These are phyloP conservation scores for Siderastrea radians DNA, from an alignment of 92 coral and sea anemone genomes.

Conservation along the genomic window DNA sequence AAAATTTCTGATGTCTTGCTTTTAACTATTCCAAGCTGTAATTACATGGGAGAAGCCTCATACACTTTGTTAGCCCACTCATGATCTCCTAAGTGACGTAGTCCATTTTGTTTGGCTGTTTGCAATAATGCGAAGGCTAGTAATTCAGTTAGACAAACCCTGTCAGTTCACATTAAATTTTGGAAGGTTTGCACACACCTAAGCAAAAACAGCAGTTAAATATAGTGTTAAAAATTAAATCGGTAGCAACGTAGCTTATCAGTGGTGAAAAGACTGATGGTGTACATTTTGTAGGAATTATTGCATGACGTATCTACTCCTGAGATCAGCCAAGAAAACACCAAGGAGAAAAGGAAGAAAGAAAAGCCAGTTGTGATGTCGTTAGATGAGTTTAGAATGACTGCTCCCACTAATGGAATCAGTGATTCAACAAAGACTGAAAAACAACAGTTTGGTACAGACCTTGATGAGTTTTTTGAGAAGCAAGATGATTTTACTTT, in stretches of 20 bases:
- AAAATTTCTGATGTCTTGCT: too few species aligned
- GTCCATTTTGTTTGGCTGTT: too few species aligned
- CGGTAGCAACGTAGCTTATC: neutral
- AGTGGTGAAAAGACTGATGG: neutral
- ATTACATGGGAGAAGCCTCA: too few species aligned
- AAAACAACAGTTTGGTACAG: neutral
- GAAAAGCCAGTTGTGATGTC: slow-evolving; percentile 83
- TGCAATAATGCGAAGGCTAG: too few species aligned
- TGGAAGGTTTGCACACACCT: too few species aligned
- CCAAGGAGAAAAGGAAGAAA: slow-evolving; percentile 63
- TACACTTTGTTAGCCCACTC: too few species aligned
- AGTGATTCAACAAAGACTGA: slow-evolving; percentile 14
- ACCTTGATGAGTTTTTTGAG: slow-evolving; percentile 26
- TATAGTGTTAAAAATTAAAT: neutral
- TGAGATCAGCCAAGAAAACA: slow-evolving; percentile 7
- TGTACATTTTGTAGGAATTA: slow-evolving; percentile 4
- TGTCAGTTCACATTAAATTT: too few species aligned
- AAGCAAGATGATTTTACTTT: slow-evolving; percentile 18
- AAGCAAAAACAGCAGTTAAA: too few species aligned
- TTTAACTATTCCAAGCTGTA: too few species aligned
- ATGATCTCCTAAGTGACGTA: too few species aligned
- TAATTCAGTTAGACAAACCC: too few species aligned
- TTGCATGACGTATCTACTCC: neutral
- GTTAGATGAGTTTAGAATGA: slow-evolving; percentile 77
- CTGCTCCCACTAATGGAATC: slow-evolving; percentile 29